Evolutionary conservation across 2,113 vertebrate genomes (phyloP), one percentile per base, ranked within the genome.

Genomic region (Catharus bicknelli): DNA sequence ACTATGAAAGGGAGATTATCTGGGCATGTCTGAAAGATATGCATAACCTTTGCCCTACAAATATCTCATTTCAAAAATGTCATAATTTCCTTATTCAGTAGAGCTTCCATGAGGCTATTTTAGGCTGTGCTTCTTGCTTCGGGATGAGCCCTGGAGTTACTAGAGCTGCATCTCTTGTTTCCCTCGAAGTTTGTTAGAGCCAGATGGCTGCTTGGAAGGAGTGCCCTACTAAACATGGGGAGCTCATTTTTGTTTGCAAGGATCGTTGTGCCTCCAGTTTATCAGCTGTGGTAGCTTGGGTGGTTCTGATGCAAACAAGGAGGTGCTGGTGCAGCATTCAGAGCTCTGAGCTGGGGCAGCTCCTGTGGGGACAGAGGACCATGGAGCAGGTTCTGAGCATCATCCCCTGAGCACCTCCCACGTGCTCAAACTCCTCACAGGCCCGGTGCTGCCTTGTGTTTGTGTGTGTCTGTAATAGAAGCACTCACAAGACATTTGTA

Each of bases 31-130:
- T 95, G 94, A 97, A 92, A 97, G 94, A 82, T 59, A 62, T n/a
- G 59, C 4, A 1, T 96, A 96, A 97, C 96, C 96, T 97, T 97
- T 97, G 95, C 5, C 4, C 85, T 96, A 92, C 92, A 95, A 94
- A 96, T 94, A 96, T 42, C 83, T 95, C 73, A 83, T 97, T 97
- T 97, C 87, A 96, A 90, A 97, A 97, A 94, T 97, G 96, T 96
- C 96, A 97, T 67, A 53, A 95, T 95, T 86, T 95, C 58, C 95
- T 96, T 95, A 61, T 90, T 96, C 93, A 89, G 48, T 45, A 74
- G 64, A 62, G 64, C 87, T 93, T 77, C 81, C 59, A 22, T 53
- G 69, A 85, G 48, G 55, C 91, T 97, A 93, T 97, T 98, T 97
- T 97, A 92, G 93, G 91, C 68, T 43, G 51, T 93, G 75, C 92